Evolutionary conservation across 2,797 vertebrate species (phyloP).

Genomic region (Chelonia mydas): DNA sequence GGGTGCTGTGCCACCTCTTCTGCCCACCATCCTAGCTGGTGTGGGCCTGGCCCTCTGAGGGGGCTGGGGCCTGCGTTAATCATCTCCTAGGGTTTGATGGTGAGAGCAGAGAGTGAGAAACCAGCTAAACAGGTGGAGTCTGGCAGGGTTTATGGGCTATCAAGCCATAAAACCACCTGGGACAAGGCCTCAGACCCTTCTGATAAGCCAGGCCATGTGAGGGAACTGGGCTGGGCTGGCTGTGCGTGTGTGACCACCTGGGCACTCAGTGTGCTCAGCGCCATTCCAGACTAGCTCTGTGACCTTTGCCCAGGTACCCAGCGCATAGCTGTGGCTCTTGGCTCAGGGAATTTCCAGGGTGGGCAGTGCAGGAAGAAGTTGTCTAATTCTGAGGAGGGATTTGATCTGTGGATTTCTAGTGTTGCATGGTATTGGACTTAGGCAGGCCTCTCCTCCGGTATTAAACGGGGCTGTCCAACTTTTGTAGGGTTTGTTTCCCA

Average conservation of each 20-base stretch:
- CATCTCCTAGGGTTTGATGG: neutral
- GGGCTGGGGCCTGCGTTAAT: neutral
- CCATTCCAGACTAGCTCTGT: neutral
- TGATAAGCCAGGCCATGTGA: neutral
- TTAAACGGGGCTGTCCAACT: neutral
- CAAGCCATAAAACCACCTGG: neutral
- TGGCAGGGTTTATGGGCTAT: neutral
- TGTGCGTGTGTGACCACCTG: too few relatives aligned
- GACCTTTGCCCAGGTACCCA: neutral
- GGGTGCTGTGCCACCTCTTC: neutral
- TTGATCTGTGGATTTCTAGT: neutral
- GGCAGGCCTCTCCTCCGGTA: too few relatives aligned
- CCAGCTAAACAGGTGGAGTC: neutral
- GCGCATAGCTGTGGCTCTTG: neutral
- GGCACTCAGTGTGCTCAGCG: neutral
- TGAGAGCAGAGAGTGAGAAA: neutral
- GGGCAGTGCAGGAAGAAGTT: neutral
- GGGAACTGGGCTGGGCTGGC: neutral
- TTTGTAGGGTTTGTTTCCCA: neutral
- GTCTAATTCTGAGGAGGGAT: neutral
- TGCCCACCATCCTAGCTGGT: neutral
- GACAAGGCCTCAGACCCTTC: neutral
- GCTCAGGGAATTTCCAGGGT: too few relatives aligned
- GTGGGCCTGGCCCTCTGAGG: too few relatives aligned
- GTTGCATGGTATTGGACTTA: neutral